Base-by-base conservation (phyloP, 2,113 vertebrate genomes). In the Paramormyrops kingsleyae region DNA sequence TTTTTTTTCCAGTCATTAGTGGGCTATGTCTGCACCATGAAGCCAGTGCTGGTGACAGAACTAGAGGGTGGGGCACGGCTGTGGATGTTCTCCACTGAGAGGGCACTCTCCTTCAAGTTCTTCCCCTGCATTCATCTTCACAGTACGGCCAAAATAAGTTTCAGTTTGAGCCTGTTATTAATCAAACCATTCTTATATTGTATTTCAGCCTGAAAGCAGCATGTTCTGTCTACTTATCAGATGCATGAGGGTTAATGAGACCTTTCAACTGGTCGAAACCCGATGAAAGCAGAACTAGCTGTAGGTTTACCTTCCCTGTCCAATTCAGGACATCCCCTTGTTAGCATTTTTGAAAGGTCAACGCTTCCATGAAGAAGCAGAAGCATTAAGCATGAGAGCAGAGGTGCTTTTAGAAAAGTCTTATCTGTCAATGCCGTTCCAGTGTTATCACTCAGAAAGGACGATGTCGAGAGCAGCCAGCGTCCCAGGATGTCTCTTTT, bases 341-440 rank as follows among this genome's bases (percentile, higher is more conserved):
- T 56, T 87, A 53, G 31, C 85, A 56, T 87, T 87, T 56, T 7
- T 39, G 50, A 87, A 87, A 87, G 85, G 85, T 87, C 85, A 53
- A 35, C 1, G n/a, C 27, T 87, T 52, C 39, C 24, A 46, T 86
- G 42, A 87, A 35, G 19, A 56, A 53, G 49, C 50, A 39, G n/a
- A 5, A 87, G 39, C 83, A 46, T 21, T 47, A 84, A 84, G 24
- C 19, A 47, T 27, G 83, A 21, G 13, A 53, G 50, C 31, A 15
- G 47, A 27, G 21, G 12, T 87, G 50, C 50, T 35, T 53, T 39
- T 39, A 35, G 44, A 27, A 27, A 49, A 50, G 24, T 50, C 83
- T n/a, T 27, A 31, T 86, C 27, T 49, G 46, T 21, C 27, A 17
- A 6, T 31, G 83, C 44, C 27, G n/a, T 50, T 86, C 46, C n/a